These are phyloP conservation scores for Ptiloglossa arizonensis DNA, from an alignment of 1,140 invertebrate species.

Conservation along the genomic window DNA sequence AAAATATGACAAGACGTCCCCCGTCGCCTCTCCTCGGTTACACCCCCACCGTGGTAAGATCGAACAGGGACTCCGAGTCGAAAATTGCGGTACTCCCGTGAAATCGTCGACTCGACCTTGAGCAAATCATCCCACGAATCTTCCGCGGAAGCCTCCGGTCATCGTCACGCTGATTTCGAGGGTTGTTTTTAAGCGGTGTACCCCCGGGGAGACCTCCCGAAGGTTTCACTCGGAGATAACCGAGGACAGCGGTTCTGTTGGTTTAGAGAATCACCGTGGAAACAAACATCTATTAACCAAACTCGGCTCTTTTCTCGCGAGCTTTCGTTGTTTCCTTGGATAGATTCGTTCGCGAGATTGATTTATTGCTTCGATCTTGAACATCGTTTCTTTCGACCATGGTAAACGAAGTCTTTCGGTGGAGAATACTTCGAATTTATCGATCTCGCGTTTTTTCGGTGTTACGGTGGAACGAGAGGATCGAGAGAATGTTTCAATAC, in stretches of 20 bases:
- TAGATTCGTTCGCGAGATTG: too few species aligned
- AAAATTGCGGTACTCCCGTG: conserved; percentile 53
- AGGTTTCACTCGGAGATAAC: background rate
- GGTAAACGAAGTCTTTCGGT: too few species aligned
- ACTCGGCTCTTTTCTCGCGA: too few species aligned
- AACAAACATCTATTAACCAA: background rate
- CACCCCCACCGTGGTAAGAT: background rate
- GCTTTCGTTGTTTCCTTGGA: too few species aligned
- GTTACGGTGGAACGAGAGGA: too few species aligned
- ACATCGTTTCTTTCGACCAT: too few species aligned
- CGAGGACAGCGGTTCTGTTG: background rate
- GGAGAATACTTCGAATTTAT: too few species aligned
- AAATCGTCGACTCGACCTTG: conserved; percentile 67
- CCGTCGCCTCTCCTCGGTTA: conserved; percentile 1
- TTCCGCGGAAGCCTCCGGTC: conserved; percentile 33
- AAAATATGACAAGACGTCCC: conserved; percentile 73
- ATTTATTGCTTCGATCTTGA: too few species aligned
- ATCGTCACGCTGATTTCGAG: conserved; percentile 57
- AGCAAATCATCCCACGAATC: conserved; percentile 56
- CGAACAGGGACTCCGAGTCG: too few species aligned
- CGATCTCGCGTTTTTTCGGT: too few species aligned
- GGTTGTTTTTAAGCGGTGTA: conserved; percentile 11
- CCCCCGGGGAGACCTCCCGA: background rate
- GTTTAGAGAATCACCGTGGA: background rate
- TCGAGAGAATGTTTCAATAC: too few species aligned